phyloP scores from a whole-genome alignment of 2,113 vertebrate genomes.

The Parus major region DNA sequence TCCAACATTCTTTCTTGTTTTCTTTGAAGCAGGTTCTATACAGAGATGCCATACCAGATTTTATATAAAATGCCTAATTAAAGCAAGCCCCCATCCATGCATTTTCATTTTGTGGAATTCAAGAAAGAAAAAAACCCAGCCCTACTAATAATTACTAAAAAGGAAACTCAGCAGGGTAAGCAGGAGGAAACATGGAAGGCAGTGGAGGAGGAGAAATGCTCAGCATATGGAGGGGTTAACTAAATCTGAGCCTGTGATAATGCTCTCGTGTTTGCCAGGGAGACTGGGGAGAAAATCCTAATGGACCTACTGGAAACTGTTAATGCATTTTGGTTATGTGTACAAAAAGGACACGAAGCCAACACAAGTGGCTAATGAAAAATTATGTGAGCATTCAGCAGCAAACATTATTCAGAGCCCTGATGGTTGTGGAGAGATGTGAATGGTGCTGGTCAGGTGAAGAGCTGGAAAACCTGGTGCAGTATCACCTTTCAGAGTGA shows the following conservation, averaged over 20 bases:
- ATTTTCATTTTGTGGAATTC: not conserved
- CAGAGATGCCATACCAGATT: constrained; percentile 8
- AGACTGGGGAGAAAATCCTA: constrained; percentile 43
- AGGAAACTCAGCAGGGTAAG: not conserved
- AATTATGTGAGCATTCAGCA: constrained; percentile 11
- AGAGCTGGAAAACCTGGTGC: not conserved
- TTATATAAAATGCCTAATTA: not conserved
- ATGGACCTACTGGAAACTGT: constrained; percentile 41
- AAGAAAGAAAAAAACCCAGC: not conserved
- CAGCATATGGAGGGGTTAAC: constrained; percentile 32
- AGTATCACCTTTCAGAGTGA: constrained; percentile 36
- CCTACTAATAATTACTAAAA: not conserved
- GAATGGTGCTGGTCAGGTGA: not conserved
- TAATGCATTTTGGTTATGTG: constrained; percentile 30
- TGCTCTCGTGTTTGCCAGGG: not conserved
- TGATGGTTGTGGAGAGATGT: not conserved
- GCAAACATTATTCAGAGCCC: not conserved
- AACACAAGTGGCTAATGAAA: constrained; percentile 43
- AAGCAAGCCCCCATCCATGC: not conserved
- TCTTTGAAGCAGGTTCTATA: constrained; percentile 15
- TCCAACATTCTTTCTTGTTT: not conserved
- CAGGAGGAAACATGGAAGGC: not conserved
- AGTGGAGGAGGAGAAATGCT: not conserved
- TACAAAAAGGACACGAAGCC: constrained; percentile 4
- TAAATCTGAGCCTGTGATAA: not conserved